Evolutionary conservation across 2,888 invertebrate species (phyloP).

Genomic region (Latrodectus hesperus): DNA sequence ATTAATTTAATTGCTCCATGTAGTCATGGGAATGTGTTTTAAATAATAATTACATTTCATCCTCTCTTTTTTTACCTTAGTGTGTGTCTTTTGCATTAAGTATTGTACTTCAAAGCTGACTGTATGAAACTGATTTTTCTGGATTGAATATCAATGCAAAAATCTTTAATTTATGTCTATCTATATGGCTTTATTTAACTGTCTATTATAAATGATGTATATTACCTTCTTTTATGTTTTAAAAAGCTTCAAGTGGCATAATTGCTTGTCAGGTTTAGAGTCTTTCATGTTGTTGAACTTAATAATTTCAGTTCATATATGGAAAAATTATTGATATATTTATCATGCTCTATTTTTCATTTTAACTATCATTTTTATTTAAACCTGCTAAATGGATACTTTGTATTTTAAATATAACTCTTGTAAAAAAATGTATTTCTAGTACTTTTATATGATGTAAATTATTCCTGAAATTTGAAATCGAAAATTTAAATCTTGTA

Average conservation of each 20-base stretch:
- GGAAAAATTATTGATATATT: not conserved
- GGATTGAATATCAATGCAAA: too few species aligned
- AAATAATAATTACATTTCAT: too few species aligned
- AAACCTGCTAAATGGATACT: not conserved
- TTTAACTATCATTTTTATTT: not conserved
- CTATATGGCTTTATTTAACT: too few species aligned
- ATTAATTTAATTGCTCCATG: too few species aligned
- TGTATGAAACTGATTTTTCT: too few species aligned
- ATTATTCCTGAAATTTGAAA: not conserved
- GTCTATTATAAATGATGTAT: too few species aligned
- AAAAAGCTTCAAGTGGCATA: constrained; percentile 9
- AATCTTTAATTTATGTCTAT: too few species aligned
- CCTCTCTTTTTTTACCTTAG: too few species aligned
- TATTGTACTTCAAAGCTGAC: too few species aligned
- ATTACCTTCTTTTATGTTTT: too few species aligned
- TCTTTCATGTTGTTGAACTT: not conserved
- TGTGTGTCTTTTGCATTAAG: too few species aligned
- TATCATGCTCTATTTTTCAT: not conserved
- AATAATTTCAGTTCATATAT: not conserved
- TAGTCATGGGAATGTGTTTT: too few species aligned
- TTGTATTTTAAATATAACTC: not conserved
- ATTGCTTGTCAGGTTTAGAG: constrained; percentile 1
- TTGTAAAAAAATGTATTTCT: not conserved
- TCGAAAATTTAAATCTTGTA: not conserved
- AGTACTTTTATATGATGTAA: constrained; percentile 2